Base-by-base conservation (phyloP, 1,140 invertebrate species). In the Bombus waltoni region DNA sequence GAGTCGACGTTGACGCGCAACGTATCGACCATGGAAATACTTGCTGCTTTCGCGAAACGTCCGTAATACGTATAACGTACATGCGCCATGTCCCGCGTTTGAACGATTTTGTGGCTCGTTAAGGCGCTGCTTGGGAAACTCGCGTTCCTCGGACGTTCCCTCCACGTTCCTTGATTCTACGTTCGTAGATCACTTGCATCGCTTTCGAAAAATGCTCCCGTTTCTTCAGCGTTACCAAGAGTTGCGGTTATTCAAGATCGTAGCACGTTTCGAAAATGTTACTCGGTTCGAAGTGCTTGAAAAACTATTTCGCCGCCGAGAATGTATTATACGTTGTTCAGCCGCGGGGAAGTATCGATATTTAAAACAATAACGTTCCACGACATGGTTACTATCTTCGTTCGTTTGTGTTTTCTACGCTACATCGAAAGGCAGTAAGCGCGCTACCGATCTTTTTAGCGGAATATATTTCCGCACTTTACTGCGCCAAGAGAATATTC, bases 11-110 rank as follows among this genome's bases (percentile, higher is more conserved):
- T 65, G 53, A 81, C 38, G 65, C 44, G 65, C 57, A 28, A 38
- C 66, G 65, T 80, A 78, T 78, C n/a, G 59, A 65, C 75, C 38
- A 65, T 65, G 75, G 38, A 65, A 65, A 65, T 65, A 8, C 38
- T 44, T 32, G 28, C 57, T 77, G 57, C 57, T 25, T 77, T 42
- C 42, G 15, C 65, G 57, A 32, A 32, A 66, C 15, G 6, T 66
- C 15, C 18, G n/a, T 66, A 66, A 66, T 66, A 22, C 18, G 18
- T 53, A 22, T 53, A 53, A 53, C 18, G 47, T 53, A 22, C 13
- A 9, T 22, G 62, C 62, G 32, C 62, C 28, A 15, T 15, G 74
- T 59, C 28, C 6, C 11, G 2, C 18, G 2, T 74, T 35, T 3
- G 73, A 35, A 53, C 25, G 73, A 74, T 44, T 74, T 35, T 15